Percentiles rank a stretch among this genome's conserved stretches.
Conservation (phyloP, 2,888 invertebrate species). For the Coenonympha glycerion region DNA sequence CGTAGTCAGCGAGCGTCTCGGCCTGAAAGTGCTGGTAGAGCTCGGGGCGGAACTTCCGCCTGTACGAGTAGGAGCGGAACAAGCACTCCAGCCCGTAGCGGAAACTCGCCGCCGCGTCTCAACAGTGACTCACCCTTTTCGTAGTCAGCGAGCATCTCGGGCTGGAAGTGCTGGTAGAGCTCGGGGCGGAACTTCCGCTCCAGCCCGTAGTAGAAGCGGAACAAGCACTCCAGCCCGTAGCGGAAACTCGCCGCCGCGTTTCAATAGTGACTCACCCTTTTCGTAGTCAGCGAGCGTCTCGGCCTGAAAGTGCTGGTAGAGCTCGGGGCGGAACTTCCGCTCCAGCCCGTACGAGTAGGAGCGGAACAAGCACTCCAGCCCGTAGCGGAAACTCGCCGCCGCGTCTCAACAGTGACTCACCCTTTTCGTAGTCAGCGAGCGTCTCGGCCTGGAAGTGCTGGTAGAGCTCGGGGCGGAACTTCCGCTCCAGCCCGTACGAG, state of each 20-base stretch:
- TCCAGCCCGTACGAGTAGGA: conserved; percentile 99
- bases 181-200: conserved; percentile 97
- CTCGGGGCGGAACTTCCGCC: conserved; percentile 95
- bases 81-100: conserved; percentile 90
- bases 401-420: conserved; percentile 96
- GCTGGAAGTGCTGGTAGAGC: conserved; percentile 96
- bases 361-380: conserved; percentile 91
- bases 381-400: conserved; percentile 89
- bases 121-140: conserved; percentile 88
- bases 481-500: conserved; percentile 97
- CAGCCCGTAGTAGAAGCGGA: conserved; percentile 98
- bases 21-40: conserved; percentile 96
- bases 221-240: conserved; percentile 89
- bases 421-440: conserved; percentile 89
- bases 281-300: conserved; percentile 91
- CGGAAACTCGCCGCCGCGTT: conserved; percentile 94
- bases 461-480: conserved; percentile 96
- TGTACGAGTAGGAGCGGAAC: conserved; percentile 98
- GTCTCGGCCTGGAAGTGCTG: conserved; percentile 97
- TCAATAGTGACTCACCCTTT: no score
- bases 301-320: conserved; percentile 98
- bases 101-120: conserved; percentile 93
- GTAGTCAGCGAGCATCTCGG: conserved; percentile 91
- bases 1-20: conserved; percentile 91
- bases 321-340: conserved; percentile 93